Percentiles rank a stretch among this genome's conserved stretches.
These are phyloP conservation scores for Sylvilagus floridanus DNA, from an alignment of 2,797 vertebrate genomes.

Conservation along the genomic window DNA sequence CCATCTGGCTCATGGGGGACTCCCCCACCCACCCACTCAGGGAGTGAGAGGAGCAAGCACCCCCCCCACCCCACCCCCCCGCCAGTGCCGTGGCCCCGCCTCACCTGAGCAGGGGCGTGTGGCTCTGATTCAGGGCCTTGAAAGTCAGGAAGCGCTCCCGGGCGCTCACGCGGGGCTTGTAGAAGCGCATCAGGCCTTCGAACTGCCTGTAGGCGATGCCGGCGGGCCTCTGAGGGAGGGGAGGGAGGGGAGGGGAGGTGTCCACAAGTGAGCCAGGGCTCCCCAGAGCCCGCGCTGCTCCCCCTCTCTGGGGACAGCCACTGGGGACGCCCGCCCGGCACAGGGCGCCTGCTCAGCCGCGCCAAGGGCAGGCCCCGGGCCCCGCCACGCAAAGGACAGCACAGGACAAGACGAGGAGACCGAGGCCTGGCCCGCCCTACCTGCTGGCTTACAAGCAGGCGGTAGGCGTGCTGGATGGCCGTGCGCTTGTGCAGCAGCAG, in stretches of 20 bases:
- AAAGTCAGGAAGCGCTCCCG: conserved; percentile 96
- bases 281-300: too few relatives aligned
- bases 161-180: conserved; percentile 94
- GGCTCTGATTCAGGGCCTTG: conserved; percentile 95
- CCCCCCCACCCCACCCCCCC: too few relatives aligned
- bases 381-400: not conserved
- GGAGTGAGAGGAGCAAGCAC: not conserved
- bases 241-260: not conserved
- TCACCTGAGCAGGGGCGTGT: conserved; percentile 93
- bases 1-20: not conserved
- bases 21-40: too few relatives aligned
- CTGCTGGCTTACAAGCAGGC: conserved; percentile 94
- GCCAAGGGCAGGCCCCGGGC: not conserved
- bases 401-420: not conserved
- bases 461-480: conserved; percentile 95
- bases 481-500: conserved; percentile 96
- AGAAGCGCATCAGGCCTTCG: conserved; percentile 97
- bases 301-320: not conserved
- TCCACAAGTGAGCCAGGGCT: not conserved
- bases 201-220: conserved; percentile 96
- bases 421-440: conserved; percentile 82
- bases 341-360: not conserved
- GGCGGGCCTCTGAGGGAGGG: conserved; percentile 90
- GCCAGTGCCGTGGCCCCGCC: not conserved
- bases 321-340: accelerated